These are phyloP conservation scores for Lycocerus yunnanus DNA, from an alignment of 2,888 invertebrate genomes.

Conservation along the genomic window DNA sequence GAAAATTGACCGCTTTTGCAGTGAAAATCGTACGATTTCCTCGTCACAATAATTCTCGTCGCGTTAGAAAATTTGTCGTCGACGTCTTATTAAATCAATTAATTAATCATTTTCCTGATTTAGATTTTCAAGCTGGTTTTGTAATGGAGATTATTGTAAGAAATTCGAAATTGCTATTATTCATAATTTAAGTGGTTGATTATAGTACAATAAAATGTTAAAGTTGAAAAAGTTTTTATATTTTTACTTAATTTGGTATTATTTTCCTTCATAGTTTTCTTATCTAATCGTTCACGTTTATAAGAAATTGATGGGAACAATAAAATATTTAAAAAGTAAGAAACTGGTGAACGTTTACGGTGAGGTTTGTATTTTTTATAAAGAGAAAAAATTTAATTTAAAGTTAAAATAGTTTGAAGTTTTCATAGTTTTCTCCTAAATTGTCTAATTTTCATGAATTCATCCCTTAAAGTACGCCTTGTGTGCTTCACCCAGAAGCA, in stretches of 20 bases:
- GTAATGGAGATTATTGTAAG: background rate
- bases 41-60: background rate
- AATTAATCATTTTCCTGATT: background rate
- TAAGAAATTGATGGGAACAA: background rate
- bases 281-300: background rate
- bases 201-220: background rate
- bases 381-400: background rate
- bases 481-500: conserved; percentile 30
- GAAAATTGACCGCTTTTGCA: too few relatives aligned
- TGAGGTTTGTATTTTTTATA: background rate
- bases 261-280: background rate
- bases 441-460: conserved; percentile 20
- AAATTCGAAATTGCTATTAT: background rate
- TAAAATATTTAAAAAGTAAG: background rate
- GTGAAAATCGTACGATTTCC: background rate
- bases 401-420: background rate
- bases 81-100: background rate
- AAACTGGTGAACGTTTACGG: background rate
- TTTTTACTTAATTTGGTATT: background rate
- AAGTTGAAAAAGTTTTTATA: background rate
- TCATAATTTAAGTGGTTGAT: background rate
- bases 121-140: background rate
- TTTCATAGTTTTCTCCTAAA: conserved; percentile 3
- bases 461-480: conserved; percentile 26
- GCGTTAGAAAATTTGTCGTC: background rate